Percentiles rank a stretch among this genome's conserved stretches.
Conservation (phyloP, 1,140 invertebrate species). For the Pogonomyrmex barbatus region DNA sequence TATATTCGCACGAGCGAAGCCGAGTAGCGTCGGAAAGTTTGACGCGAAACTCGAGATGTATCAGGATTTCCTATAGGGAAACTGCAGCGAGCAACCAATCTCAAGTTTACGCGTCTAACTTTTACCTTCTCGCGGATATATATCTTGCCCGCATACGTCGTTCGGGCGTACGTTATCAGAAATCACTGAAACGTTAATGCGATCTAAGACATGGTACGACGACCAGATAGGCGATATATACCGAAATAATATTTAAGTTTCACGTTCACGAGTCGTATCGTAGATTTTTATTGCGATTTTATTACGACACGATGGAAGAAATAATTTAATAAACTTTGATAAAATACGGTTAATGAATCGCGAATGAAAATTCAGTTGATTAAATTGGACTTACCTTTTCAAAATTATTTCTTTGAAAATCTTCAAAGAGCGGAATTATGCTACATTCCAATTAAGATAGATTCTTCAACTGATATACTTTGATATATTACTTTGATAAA, state of each 20-base stretch:
- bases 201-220: background rate
- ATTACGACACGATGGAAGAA: background rate
- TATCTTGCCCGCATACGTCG: conserved; percentile 25
- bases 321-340: background rate
- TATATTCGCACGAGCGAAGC: background rate
- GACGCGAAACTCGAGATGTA: conserved; percentile 68
- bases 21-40: conserved; percentile 59
- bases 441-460: conserved; percentile 23
- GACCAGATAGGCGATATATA: background rate
- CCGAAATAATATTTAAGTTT: conserved; percentile 2
- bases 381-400: conserved; percentile 17
- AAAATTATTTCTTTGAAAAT: conserved; percentile 2
- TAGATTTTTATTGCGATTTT: background rate
- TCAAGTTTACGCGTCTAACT: conserved; percentile 75
- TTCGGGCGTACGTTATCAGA: conserved; percentile 2
- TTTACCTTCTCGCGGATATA: conserved; percentile 60
- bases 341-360: background rate
- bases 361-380: conserved; percentile 11
- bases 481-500: conserved; percentile 23
- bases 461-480: background rate
- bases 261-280: background rate
- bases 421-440: background rate
- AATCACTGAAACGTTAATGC: conserved; percentile 43
- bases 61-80: conserved; percentile 68
- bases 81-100: conserved; percentile 72